Base-by-base conservation (phyloP, 2,797 vertebrate genomes). In the Periparus ater region DNA sequence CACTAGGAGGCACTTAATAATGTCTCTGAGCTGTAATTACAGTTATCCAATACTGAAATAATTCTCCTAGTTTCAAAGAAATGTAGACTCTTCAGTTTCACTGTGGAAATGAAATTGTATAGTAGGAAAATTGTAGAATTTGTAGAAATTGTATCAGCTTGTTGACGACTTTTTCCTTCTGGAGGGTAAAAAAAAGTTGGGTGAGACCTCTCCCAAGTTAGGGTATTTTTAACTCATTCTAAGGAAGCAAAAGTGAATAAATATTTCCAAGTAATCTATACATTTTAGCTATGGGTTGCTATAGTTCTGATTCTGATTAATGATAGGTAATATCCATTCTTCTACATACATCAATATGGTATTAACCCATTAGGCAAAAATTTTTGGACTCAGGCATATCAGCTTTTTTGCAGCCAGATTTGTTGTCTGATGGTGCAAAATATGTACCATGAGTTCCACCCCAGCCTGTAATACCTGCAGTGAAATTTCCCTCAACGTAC, bases 111-210 rank as follows among this genome's bases (percentile, higher is more conserved):
- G 4, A 61, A 66, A 89, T n/a, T 44, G 8, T 11, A 17, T 21
- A 15, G 2, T n/a, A n/a, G n/a, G n/a, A n/a, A n/a, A n/a, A n/a
- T n/a, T n/a, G n/a, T n/a, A n/a, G n/a, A n/a, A n/a, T n/a, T n/a
- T n/a, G n/a, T n/a, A n/a, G n/a, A n/a, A n/a, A n/a, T n/a, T n/a
- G n/a, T n/a, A 30, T 48, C 17, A 76, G 3, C 17, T 63, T 42
- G 13, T 62, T 67, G 63, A 44, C n/a, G 10, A 4, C 10, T 16
- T 40, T 70, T 22, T 32, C 4, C 36, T 76, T 47, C n/a, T 54
- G 14, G 6, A 45, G 10, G 2, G 3, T 4, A 23, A 29, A 38
- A 61, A 50, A 29, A 53, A 8, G 2, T 5, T 16, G 4, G 4
- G 18, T 50, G 7, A 62, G 7, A 13, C 2, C 3, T 27, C 60